Evolutionary conservation across 2,797 vertebrate genomes (phyloP), one percentile per base, ranked within the genome.

Genomic region (Tokudaia muenninki): DNA sequence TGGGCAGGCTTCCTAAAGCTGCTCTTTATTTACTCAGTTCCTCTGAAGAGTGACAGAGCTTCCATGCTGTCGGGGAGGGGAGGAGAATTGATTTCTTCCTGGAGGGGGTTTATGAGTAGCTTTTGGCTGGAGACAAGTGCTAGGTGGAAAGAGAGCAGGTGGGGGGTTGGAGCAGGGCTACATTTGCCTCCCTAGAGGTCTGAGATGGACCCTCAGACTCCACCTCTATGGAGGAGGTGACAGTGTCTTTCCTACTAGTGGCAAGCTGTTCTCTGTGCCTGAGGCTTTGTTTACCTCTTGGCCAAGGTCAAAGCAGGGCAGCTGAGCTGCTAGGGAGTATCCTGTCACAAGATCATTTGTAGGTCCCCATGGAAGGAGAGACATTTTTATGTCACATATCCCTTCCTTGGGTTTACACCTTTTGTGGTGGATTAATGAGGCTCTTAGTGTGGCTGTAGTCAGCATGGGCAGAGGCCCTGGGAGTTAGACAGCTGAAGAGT

Each of bases 341-440:
- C 1, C 41, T 6, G 34, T 12, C 47, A 0, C 2, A 1, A 8
- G 13, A 34, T 3, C 2, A 1, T 10, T 8, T 1, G 0, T 21
- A 3, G 0, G 34, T 78, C 11, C 82, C 92, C 9, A 31, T 41
- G 50, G 84, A 74, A 80, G 52, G 87, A 92, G 95, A 72, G 59
- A 84, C 79, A 47, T 59, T 26, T 87, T 72, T 17, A 12, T 26
- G 52, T 19, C 22, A 31, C 31, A 5, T 22, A 29, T 94, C 70
- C 55, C 95, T 94, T 90, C 65, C 47, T 21, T 11, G 13, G n/a
- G 59, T 61, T 86, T 31, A 55, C 84, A 96, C 92, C 96, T 96
- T 90, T 2, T 16, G 21, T 81, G 83, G 22, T 61, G 6, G 19
- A 4, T 7, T 37, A 94, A 90, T 84, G 96, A 93, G 90, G 92